phyloP scores from a whole-genome alignment of 2,797 vertebrate genomes.

The Tapera naevia region DNA sequence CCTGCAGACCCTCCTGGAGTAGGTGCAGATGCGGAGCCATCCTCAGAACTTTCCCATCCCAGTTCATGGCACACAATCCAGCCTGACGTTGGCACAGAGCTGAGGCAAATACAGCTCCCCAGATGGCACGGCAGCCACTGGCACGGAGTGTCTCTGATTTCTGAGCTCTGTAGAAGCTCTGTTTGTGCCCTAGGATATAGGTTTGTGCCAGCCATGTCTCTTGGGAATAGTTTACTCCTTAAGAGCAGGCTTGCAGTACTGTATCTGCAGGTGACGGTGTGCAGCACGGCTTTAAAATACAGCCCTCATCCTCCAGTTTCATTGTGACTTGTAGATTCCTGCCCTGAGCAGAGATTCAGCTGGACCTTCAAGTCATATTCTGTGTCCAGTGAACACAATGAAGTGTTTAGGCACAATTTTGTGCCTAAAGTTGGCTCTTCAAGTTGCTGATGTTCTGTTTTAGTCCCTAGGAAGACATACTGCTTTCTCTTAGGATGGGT shows the following conservation, averaged over 20 bases:
- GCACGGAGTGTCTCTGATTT: accelerated
- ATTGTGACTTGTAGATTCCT: not conserved
- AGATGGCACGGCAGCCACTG: not conserved
- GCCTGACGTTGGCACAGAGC: not conserved
- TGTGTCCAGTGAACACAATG: not conserved
- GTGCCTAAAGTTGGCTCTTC: not conserved
- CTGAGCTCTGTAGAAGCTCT: not conserved
- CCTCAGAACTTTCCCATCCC: not conserved
- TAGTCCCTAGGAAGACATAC: not conserved
- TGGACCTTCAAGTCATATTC: not conserved
- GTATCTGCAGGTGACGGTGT: not conserved
- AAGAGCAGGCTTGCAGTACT: not conserved
- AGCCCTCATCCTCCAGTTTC: not conserved
- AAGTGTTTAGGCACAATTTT: no score
- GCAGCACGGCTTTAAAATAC: not conserved
- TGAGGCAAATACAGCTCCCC: accelerated
- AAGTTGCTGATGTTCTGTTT: not conserved
- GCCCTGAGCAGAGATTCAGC: not conserved
- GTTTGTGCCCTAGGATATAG: not conserved
- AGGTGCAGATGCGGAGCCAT: accelerated
- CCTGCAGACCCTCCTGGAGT: not conserved
- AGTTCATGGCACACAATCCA: not conserved
- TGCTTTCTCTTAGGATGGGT: not conserved
- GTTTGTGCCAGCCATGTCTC: accelerated
- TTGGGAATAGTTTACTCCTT: not conserved